Evolutionary conservation across 2,888 invertebrate genomes (phyloP), one percentile per base, ranked within the genome.

Genomic region (Himalopsyche japonica): DNA sequence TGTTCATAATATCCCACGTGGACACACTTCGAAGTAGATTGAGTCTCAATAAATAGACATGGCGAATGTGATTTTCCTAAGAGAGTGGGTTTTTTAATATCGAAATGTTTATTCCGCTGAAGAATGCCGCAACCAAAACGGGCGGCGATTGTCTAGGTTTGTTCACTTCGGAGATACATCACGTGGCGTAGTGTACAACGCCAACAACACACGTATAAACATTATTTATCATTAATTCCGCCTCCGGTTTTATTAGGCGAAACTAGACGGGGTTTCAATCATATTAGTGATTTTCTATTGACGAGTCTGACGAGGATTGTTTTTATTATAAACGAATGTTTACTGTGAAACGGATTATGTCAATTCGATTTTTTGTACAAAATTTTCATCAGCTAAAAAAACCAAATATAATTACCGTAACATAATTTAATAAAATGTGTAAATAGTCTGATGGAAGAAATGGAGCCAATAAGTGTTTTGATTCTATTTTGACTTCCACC

Each of bases 131-230:
- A 76, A 81, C 81, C 81, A 81, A 81, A 81, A 81, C 81, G 24
- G 81, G 81, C 81, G 81, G 48, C 81, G 27, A 24, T 48, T 81
- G 76, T 76, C 81, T 76, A 81, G 76, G 48, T 81, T 76, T 32
- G 81, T 32, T 76, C 81, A 81, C 27, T 32, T 32, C 24, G n/a
- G 76, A 20, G 20, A 81, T 20, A 32, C 47, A 48, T 15, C 18
- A 48, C 24, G 24, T 81, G 47, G 32, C 81, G 49, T 76, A 76
- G 76, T n/a, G 6, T 34, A 30, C 12, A 48, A 2, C 57, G 30
- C 76, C 76, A 49, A 48, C 76, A 76, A 76, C 81, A 77, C 76
- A 81, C 20, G 6, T 57, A 57, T 57, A 57, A 20, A 20, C 57
- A 20, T n/a, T n/a, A n/a, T 20, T 24, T 1, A 20, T 3, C 57